phyloP scores from a whole-genome alignment of 2,113 vertebrate genomes.

The Pangasianodon gigas region DNA sequence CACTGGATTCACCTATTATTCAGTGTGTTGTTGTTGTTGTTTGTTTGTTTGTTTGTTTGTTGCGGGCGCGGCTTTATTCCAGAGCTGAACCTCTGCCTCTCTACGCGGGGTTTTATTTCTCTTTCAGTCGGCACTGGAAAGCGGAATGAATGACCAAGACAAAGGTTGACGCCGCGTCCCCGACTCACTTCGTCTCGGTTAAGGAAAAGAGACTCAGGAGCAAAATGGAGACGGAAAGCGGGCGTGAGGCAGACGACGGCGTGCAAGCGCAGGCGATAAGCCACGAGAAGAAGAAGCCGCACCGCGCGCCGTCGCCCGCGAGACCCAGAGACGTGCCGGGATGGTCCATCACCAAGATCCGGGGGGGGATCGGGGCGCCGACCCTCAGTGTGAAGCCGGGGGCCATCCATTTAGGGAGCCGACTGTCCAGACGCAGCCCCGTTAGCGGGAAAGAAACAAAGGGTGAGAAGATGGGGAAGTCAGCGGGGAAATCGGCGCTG shows the following conservation, averaged over 20 bases:
- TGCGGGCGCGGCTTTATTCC: slow-evolving; percentile 2
- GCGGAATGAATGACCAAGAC: slow-evolving; percentile 84
- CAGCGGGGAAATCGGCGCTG: slow-evolving; percentile 50
- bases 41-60: neutral
- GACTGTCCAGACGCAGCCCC: slow-evolving; percentile 74
- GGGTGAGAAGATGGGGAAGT: slow-evolving; percentile 64
- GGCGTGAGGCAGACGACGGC: slow-evolving; percentile 57
- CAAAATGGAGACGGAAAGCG: slow-evolving; percentile 76
- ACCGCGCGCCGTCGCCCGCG: slow-evolving; percentile 88
- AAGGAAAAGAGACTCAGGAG: slow-evolving; percentile 76
- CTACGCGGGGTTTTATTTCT: slow-evolving; percentile 57
- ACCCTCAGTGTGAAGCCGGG: slow-evolving; percentile 77
- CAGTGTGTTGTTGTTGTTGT: neutral
- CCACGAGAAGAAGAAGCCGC: slow-evolving; percentile 81
- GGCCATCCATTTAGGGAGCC: slow-evolving; percentile 72
- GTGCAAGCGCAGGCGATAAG: slow-evolving; percentile 12
- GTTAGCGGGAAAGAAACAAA: slow-evolving; percentile 66
- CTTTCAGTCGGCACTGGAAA: slow-evolving; percentile 53
- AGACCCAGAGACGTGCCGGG: slow-evolving; percentile 87
- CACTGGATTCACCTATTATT: neutral
- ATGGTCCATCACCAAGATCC: slow-evolving; percentile 85
- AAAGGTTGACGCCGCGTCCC: slow-evolving; percentile 77
- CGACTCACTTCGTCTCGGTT: slow-evolving; percentile 72
- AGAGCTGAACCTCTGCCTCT: slow-evolving; percentile 52
- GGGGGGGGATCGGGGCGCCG: slow-evolving; percentile 76